phyloP scores from a whole-genome alignment of 1,140 invertebrate species.

The Ptiloglossa arizonensis region DNA sequence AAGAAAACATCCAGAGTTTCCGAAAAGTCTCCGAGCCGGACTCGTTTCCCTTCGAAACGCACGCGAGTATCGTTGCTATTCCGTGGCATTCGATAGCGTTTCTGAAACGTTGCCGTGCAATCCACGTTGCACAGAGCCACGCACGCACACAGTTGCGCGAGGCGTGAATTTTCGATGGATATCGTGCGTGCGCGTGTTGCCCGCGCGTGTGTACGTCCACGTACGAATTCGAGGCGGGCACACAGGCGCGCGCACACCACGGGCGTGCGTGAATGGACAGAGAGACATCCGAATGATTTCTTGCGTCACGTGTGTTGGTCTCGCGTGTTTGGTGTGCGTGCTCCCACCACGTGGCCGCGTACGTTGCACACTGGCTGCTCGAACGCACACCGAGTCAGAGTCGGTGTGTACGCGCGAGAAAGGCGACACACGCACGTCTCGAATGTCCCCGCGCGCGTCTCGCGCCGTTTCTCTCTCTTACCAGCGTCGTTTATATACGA shows the following conservation, averaged over 20 bases:
- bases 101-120: constrained; percentile 36
- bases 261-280: constrained; percentile 48
- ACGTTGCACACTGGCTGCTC: not conserved
- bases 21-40: not conserved
- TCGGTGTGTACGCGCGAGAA: not conserved
- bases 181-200: not conserved
- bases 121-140: not conserved
- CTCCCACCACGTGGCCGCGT: constrained; percentile 22
- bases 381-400: constrained; percentile 7
- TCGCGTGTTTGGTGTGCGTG: constrained; percentile 8
- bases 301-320: constrained; percentile 27
- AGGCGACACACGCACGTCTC: constrained; percentile 12
- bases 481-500: constrained; percentile 22
- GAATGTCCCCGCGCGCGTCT: not conserved
- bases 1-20: too few species aligned
- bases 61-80: not conserved
- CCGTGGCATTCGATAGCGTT: constrained; percentile 25
- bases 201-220: too few species aligned
- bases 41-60: constrained; percentile 10
- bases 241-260: not conserved
- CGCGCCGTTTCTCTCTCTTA: constrained; percentile 1
- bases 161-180: constrained; percentile 45
- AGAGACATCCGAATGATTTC: constrained; percentile 46
- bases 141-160: constrained; percentile 23
- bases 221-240: constrained; percentile 30